Evolutionary conservation across 2,797 vertebrate genomes (phyloP).

Genomic region (Lacerta agilis): DNA sequence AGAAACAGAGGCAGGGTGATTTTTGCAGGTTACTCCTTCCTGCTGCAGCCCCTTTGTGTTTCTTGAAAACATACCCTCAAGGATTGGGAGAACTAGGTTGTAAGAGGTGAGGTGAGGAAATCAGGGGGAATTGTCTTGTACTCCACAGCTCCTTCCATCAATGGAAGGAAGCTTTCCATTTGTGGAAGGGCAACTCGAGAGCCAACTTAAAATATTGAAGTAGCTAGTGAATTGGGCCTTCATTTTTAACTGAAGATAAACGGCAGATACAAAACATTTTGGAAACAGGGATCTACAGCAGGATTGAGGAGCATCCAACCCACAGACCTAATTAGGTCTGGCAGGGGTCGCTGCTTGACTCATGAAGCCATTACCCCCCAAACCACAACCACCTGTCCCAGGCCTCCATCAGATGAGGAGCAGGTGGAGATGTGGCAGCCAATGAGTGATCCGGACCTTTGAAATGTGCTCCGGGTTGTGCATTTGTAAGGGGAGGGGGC

Average conservation of each 20-base stretch:
- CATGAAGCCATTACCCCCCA: too few relatives aligned
- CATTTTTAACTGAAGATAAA: not conserved
- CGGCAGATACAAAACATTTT: not conserved
- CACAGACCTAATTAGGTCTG: too few relatives aligned
- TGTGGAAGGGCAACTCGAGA: not conserved
- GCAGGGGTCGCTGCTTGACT: too few relatives aligned
- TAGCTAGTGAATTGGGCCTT: not conserved
- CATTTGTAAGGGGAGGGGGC: too few relatives aligned
- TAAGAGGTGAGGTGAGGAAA: not conserved
- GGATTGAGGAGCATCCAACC: too few relatives aligned
- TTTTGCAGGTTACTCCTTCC: not conserved
- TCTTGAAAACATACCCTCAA: too few relatives aligned
- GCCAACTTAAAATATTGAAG: not conserved
- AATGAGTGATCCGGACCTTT: too few relatives aligned
- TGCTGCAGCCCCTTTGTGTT: not conserved
- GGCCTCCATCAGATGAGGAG: too few relatives aligned
- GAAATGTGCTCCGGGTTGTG: too few relatives aligned
- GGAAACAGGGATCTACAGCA: not conserved
- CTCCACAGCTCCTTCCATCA: not conserved
- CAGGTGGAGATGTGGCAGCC: too few relatives aligned
- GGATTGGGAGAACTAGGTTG: too few relatives aligned
- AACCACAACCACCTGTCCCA: too few relatives aligned
- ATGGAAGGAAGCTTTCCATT: not conserved
- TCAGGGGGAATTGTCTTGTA: not conserved
- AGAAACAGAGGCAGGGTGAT: not conserved